phyloP scores from a whole-genome alignment of 1,140 invertebrate genomes.

The Scaptomyza hsui region DNA sequence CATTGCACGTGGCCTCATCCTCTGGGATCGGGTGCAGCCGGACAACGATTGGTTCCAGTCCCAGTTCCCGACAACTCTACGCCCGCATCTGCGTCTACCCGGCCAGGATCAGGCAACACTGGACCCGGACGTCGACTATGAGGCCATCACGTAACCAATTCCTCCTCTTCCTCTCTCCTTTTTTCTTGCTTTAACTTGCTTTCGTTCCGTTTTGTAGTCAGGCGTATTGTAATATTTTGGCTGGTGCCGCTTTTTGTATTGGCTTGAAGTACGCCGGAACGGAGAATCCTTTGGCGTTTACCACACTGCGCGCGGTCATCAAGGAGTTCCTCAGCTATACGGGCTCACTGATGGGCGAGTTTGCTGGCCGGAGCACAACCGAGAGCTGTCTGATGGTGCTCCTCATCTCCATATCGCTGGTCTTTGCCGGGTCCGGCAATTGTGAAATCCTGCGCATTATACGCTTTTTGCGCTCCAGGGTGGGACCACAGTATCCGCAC shows the following conservation, averaged over 20 bases:
- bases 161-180: neutral
- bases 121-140: conserved; percentile 91
- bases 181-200: no score
- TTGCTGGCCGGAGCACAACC: conserved; percentile 94
- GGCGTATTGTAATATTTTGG: conserved; percentile 97
- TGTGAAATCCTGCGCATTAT: conserved; percentile 93
- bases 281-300: conserved; percentile 91
- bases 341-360: conserved; percentile 90
- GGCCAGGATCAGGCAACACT: conserved; percentile 46
- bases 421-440: conserved; percentile 97
- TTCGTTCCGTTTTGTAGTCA: conserved; percentile 88
- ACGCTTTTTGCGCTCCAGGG: conserved; percentile 91
- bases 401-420: conserved; percentile 86
- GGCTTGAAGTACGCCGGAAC: conserved; percentile 97
- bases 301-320: conserved; percentile 86
- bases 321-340: conserved; percentile 84
- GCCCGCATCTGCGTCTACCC: conserved; percentile 52
- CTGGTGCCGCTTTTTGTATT: conserved; percentile 96
- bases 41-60: conserved; percentile 93
- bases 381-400: conserved; percentile 95
- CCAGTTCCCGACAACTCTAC: conserved; percentile 67
- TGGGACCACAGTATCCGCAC: conserved; percentile 87
- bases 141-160: conserved; percentile 94
- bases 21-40: conserved; percentile 93
- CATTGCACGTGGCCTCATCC: conserved; percentile 87